These are phyloP conservation scores for Parauchenoglanis ngamensis DNA, from an alignment of 2,797 vertebrate genomes.

Conservation along the genomic window DNA sequence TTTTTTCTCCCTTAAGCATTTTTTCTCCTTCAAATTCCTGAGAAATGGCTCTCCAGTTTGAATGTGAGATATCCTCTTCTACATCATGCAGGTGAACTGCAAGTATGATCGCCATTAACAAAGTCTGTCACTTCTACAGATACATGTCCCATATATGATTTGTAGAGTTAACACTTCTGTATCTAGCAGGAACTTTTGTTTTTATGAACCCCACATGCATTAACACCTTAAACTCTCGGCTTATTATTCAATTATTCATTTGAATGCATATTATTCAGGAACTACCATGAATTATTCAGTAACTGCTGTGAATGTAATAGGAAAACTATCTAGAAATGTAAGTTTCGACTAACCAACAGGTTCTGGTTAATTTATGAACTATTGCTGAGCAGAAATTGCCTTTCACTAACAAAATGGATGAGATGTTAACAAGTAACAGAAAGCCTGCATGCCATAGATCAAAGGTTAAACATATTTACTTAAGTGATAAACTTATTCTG, in stretches of 20 bases:
- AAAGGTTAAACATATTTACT: background rate
- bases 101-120: background rate
- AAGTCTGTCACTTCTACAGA: background rate
- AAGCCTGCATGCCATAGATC: background rate
- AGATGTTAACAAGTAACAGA: background rate
- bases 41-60: conserved; percentile 12
- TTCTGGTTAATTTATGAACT: background rate
- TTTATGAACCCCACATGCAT: background rate
- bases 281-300: background rate
- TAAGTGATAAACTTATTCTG: background rate
- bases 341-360: background rate
- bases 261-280: background rate
- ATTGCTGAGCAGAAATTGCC: background rate
- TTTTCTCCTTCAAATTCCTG: background rate
- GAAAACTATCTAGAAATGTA: background rate
- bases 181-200: background rate
- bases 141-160: background rate
- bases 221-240: background rate
- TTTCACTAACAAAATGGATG: background rate
- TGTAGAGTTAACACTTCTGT: background rate
- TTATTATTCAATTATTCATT: background rate
- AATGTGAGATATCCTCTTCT: conserved; percentile 1
- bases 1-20: too few relatives aligned
- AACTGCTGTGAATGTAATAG: background rate
- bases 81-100: background rate